Conservation (phyloP, 2,888 invertebrate genomes). For the Penaeus monodon region DNA sequence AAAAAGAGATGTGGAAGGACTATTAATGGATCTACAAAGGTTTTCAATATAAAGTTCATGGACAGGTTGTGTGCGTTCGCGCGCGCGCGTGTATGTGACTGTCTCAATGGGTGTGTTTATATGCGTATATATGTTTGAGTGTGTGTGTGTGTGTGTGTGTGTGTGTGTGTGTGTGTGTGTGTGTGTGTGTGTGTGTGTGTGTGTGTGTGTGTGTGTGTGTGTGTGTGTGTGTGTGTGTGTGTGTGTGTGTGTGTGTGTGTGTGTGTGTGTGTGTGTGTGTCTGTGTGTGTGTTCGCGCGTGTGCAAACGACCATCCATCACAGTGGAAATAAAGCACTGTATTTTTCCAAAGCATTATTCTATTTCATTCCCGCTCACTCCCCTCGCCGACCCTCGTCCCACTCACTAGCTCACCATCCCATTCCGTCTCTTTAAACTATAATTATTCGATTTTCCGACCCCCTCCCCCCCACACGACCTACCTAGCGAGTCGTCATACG, state of each 20-base stretch:
- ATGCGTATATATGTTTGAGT: neutral
- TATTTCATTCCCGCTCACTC: neutral
- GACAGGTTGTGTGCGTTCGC: neutral
- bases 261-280: too few species aligned
- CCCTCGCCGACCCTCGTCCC: neutral
- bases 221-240: too few species aligned
- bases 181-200: constrained; percentile 20
- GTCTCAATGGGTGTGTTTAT: neutral
- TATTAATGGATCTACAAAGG: too few species aligned
- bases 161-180: constrained; percentile 22
- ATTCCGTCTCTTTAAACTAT: neutral
- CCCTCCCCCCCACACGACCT: neutral
- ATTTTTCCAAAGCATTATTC: too few species aligned
- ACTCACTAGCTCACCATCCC: neutral
- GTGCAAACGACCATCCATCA: too few species aligned
- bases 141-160: neutral
- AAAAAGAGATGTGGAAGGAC: too few species aligned
- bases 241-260: too few species aligned
- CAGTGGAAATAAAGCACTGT: too few species aligned
- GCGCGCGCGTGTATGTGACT: too few species aligned
- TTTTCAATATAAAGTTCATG: too few species aligned
- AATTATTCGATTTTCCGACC: neutral
- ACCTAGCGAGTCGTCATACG: neutral
- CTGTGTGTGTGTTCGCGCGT: too few species aligned
- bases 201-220: too few species aligned